Evolutionary conservation across 1,140 invertebrate species (phyloP).

Genomic region (Tyrophagus putrescentiae): DNA sequence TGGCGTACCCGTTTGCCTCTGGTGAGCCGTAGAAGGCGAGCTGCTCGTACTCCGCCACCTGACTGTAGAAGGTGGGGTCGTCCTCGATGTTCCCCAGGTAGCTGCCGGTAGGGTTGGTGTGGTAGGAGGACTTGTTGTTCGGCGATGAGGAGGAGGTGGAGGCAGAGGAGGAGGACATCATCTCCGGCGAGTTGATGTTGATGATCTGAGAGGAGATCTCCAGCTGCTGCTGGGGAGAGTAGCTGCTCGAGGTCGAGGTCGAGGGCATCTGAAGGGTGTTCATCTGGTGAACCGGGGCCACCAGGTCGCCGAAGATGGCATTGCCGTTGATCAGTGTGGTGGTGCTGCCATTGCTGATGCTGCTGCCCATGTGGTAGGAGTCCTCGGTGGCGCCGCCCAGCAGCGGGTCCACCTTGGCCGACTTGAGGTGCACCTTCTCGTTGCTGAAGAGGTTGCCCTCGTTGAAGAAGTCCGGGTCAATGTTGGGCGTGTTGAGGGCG

Average conservation of each 20-base stretch:
- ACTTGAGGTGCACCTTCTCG: background rate
- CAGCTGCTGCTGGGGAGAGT: too few relatives aligned
- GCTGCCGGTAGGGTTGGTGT: too few relatives aligned
- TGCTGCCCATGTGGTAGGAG: too few relatives aligned
- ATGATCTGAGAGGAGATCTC: too few relatives aligned
- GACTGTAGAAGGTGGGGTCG: background rate
- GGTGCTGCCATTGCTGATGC: too few relatives aligned
- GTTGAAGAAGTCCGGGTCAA: background rate
- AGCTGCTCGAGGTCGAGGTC: too few relatives aligned
- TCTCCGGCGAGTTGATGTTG: constrained; percentile 10
- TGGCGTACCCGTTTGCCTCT: background rate
- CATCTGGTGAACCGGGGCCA: too few relatives aligned
- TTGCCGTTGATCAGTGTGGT: too few relatives aligned
- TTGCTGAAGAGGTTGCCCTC: background rate
- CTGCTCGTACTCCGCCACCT: background rate
- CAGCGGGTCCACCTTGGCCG: background rate
- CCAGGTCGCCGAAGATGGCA: too few relatives aligned
- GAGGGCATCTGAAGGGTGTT: too few relatives aligned
- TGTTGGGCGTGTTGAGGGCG: background rate
- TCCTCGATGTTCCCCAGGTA: too few relatives aligned
- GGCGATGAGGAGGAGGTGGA: background rate
- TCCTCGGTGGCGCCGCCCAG: too few relatives aligned
- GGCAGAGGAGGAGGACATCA: constrained; percentile 4
- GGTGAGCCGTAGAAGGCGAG: background rate
- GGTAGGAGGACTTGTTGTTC: background rate